Percentiles rank a stretch among this genome's conserved stretches.
These are phyloP conservation scores for Trissolcus brochymenae DNA, from an alignment of 2,888 invertebrate genomes.

Conservation along the genomic window DNA sequence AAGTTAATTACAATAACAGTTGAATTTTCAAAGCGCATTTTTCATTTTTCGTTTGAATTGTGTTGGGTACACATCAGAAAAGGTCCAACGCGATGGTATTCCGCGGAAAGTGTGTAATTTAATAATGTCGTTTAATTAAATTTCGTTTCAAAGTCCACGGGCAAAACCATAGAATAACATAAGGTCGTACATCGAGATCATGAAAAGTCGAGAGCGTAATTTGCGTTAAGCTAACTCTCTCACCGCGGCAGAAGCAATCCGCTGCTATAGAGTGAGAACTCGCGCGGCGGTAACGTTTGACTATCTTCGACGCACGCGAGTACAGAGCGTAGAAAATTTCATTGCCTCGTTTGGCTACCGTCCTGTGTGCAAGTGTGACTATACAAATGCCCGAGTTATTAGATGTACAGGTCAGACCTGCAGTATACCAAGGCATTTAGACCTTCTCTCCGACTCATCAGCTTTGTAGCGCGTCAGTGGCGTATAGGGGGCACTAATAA, in stretches of 20 bases:
- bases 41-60: constrained; percentile 26
- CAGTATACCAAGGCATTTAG: constrained; percentile 71
- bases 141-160: constrained; percentile 49
- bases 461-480: constrained; percentile 73
- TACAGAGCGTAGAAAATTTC: constrained; percentile 65
- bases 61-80: constrained; percentile 31
- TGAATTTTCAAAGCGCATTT: constrained; percentile 21
- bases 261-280: constrained; percentile 28
- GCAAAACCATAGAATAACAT: constrained; percentile 51
- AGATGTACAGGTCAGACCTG: constrained; percentile 58
- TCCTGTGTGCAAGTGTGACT: constrained; percentile 63
- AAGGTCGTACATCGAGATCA: constrained; percentile 53
- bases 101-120: constrained; percentile 49
- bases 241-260: constrained; percentile 44
- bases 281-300: constrained; percentile 43
- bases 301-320: constrained; percentile 52
- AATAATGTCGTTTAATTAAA: constrained; percentile 56
- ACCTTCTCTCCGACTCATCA: constrained; percentile 75
- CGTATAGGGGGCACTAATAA: constrained; percentile 65
- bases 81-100: constrained; percentile 39
- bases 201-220: constrained; percentile 54
- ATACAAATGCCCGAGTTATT: constrained; percentile 58
- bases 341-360: constrained; percentile 69
- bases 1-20: constrained; percentile 29
- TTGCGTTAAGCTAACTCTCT: constrained; percentile 53